phyloP scores from a whole-genome alignment of 53 echinoderm and acorn worm genomes.

The Stichopus horrens region DNA sequence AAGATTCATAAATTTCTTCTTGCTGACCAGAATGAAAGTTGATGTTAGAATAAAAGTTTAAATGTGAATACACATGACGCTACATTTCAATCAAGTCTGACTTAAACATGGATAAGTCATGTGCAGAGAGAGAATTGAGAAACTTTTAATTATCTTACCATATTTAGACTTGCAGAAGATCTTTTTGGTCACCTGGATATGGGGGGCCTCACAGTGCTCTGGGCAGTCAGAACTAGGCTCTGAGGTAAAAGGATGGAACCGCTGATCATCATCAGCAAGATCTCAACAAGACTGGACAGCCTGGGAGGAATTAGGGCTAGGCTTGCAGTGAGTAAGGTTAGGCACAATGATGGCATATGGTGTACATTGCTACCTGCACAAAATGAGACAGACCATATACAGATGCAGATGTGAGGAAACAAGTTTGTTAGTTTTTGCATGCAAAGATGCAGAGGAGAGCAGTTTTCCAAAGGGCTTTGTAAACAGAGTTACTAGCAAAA shows the following conservation, averaged over 20 bases:
- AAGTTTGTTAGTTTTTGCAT: background rate
- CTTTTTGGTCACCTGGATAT: slow-evolving; percentile 15
- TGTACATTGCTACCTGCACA: slow-evolving; percentile 33
- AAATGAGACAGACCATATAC: slow-evolving; percentile 5
- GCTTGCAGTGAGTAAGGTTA: slow-evolving; percentile 38
- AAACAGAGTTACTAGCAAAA: too few relatives aligned
- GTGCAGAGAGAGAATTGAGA: too few relatives aligned
- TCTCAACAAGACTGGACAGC: background rate
- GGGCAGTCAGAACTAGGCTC: slow-evolving; percentile 14
- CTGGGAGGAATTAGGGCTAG: background rate
- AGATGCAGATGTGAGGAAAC: background rate
- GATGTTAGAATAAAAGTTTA: too few relatives aligned
- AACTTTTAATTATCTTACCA: slow-evolving; percentile 32
- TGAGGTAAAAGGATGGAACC: slow-evolving; percentile 19
- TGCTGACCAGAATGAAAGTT: too few relatives aligned
- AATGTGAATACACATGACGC: too few relatives aligned
- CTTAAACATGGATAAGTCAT: too few relatives aligned
- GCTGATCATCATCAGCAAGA: background rate
- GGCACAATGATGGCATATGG: slow-evolving; percentile 3
- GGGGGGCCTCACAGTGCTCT: background rate
- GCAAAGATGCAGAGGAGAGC: background rate
- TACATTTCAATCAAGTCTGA: too few relatives aligned
- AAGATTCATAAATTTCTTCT: too few relatives aligned
- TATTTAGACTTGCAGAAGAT: slow-evolving; percentile 39
- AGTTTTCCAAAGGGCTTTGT: background rate